phyloP scores from a whole-genome alignment of 64 coral and sea anemone species.

The Actinia equina region DNA sequence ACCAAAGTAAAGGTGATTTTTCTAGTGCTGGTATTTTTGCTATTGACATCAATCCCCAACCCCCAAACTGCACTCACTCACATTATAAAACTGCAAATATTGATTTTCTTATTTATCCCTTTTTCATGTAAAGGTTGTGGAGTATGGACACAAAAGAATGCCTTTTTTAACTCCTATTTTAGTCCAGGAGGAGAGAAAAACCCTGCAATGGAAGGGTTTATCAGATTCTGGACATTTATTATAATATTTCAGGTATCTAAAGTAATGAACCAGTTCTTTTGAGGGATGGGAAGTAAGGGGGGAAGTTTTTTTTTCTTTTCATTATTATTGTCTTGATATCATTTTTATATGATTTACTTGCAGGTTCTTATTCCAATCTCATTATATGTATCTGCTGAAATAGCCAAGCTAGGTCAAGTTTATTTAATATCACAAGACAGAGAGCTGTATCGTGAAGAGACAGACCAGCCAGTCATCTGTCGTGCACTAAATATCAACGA shows the following conservation, averaged over 20 bases:
- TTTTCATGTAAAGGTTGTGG: constrained; percentile 75
- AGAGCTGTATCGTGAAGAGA: constrained; percentile 75
- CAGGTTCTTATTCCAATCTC: constrained; percentile 97
- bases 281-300: no score
- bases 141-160: constrained; percentile 67
- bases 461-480: constrained; percentile 86
- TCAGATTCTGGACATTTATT: constrained; percentile 97
- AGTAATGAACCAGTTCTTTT: no score
- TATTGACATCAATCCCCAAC: no score
- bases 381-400: constrained; percentile 92
- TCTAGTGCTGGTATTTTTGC: no score
- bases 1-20: no score
- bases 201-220: constrained; percentile 78
- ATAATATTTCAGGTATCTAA: constrained; percentile 91
- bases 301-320: background rate
- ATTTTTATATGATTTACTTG: background rate
- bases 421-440: constrained; percentile 90
- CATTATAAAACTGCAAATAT: background rate
- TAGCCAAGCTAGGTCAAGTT: constrained; percentile 89
- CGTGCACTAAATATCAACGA: constrained; percentile 99
- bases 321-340: background rate
- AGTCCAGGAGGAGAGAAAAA: constrained; percentile 56
- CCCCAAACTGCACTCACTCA: no score
- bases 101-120: background rate
- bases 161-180: constrained; percentile 82